Evolutionary conservation across 2,888 invertebrate species (phyloP).

Genomic region (Reticulitermes lucifugus): DNA sequence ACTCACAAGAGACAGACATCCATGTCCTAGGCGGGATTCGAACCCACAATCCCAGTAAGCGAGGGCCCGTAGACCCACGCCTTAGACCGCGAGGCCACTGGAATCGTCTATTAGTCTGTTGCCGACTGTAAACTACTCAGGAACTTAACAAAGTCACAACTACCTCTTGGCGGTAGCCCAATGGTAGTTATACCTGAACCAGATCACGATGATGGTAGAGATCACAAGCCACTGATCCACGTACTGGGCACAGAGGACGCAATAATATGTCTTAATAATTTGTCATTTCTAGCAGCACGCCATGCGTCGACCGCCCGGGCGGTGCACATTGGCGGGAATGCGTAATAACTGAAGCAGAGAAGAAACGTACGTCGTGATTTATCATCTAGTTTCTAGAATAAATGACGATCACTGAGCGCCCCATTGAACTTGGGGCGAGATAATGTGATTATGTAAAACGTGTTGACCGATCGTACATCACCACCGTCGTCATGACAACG

Average conservation of each 20-base stretch:
- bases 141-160: too few relatives aligned
- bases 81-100: too few relatives aligned
- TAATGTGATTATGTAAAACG: conserved; percentile 42
- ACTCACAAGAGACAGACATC: too few relatives aligned
- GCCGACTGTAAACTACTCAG: too few relatives aligned
- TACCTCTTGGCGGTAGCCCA: too few relatives aligned
- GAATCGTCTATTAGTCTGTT: too few relatives aligned
- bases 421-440: conserved; percentile 36
- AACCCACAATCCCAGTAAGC: too few relatives aligned
- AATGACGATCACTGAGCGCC: conserved; percentile 40
- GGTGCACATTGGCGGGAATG: background rate
- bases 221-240: background rate
- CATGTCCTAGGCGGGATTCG: too few relatives aligned
- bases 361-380: conserved; percentile 12
- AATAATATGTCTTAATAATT: conserved; percentile 27
- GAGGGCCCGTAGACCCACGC: too few relatives aligned
- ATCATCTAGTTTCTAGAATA: conserved; percentile 43
- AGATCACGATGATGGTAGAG: too few relatives aligned
- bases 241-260: background rate
- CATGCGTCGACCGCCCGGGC: conserved; percentile 9
- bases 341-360: background rate
- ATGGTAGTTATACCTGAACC: too few relatives aligned
- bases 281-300: conserved; percentile 34
- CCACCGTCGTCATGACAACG: conserved; percentile 1
- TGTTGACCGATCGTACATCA: conserved; percentile 41